Evolutionary conservation across 2,888 invertebrate species (phyloP).

Genomic region (Chloromyia formosa): DNA sequence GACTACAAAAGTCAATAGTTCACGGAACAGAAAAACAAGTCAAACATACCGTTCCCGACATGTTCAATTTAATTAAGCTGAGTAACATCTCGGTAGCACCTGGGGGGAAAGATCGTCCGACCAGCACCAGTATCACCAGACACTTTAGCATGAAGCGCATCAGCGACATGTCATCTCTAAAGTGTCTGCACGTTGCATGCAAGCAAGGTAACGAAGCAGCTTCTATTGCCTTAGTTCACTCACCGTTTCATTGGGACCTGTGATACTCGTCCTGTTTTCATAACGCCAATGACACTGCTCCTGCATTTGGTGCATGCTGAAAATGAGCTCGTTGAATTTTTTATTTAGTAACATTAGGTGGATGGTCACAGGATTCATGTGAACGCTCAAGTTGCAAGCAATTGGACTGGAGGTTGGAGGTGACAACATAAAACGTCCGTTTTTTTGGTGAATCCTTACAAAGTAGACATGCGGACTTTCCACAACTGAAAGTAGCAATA

Average conservation of each 20-base stretch:
- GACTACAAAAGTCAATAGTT: conserved; percentile 20
- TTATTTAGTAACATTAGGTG: conserved; percentile 18
- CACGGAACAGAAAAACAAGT: neutral
- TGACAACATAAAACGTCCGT: neutral
- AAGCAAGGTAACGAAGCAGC: neutral
- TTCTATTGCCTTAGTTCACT: conserved; percentile 14
- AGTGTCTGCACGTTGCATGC: conserved; percentile 20
- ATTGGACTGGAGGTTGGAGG: neutral
- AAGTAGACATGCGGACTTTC: no score
- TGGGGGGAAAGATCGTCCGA: neutral
- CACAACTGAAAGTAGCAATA: no score
- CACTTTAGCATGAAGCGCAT: conserved; percentile 26
- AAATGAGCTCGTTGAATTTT: conserved; percentile 14
- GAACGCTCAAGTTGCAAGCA: neutral
- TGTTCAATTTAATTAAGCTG: conserved; percentile 39
- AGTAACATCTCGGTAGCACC: conserved; percentile 7
- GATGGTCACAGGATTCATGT: neutral
- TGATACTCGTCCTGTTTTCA: neutral
- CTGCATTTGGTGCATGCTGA: neutral
- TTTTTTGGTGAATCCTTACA: neutral
- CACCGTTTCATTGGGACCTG: neutral
- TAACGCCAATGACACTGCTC: neutral
- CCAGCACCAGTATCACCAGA: neutral
- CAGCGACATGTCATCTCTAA: conserved; percentile 19
- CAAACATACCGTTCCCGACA: conserved; percentile 26